Percentiles rank a stretch among this genome's conserved stretches.
Conservation (phyloP, 2,888 invertebrate species). For the Leptopilina syphax region DNA sequence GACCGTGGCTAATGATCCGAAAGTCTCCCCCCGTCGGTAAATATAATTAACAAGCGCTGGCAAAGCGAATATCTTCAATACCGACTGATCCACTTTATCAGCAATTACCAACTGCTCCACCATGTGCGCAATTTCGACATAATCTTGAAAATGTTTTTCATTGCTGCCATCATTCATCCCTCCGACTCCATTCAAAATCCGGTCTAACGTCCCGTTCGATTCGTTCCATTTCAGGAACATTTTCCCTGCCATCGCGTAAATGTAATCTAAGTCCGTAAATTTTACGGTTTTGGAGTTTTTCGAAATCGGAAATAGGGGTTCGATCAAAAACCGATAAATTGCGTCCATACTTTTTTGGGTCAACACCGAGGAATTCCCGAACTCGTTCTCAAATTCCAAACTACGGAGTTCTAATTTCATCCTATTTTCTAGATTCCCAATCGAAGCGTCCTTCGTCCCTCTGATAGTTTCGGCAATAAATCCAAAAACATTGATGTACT, state of each 20-base stretch:
- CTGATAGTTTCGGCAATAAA: background rate
- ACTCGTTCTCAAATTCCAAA: background rate
- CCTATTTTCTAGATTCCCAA: rapidly evolving
- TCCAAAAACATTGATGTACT: background rate
- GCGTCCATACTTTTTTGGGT: background rate
- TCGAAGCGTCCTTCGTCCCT: background rate
- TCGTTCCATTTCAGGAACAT: background rate
- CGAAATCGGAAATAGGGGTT: background rate
- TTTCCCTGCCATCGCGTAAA: background rate
- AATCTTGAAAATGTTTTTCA: background rate
- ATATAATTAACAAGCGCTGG: background rate
- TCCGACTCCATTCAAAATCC: background rate
- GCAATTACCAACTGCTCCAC: background rate
- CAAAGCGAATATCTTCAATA: background rate
- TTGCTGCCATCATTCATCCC: too few relatives aligned
- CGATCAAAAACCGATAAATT: background rate
- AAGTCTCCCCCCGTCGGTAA: background rate
- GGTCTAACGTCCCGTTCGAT: background rate
- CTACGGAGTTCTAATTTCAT: background rate
- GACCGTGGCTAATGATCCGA: background rate
- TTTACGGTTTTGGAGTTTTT: background rate
- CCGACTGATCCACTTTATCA: background rate
- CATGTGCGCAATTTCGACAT: background rate
- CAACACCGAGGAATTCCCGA: background rate
- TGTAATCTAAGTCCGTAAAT: background rate